Percentiles rank a stretch among this genome's conserved stretches.
Evolutionary conservation across 2,113 vertebrate genomes (phyloP).

Genomic region (Chaetura pelagica): DNA sequence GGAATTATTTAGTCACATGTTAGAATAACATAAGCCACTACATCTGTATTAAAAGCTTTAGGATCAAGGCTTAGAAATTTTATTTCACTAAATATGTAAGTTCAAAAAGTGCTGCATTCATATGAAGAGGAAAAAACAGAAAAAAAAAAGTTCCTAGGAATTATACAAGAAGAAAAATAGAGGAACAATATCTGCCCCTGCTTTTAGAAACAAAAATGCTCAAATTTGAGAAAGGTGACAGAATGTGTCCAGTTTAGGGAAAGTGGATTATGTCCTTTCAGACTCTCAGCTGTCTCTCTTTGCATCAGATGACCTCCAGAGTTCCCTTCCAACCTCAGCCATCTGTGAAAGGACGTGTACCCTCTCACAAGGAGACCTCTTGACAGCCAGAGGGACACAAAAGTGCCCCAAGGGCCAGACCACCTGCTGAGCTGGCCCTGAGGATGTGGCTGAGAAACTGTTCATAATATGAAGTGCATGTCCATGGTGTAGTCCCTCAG

Average conservation of each 20-base stretch:
- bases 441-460: not conserved
- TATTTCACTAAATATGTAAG: not conserved
- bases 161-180: not conserved
- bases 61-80: not conserved
- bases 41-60: not conserved
- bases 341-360: fast-evolving
- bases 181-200: not conserved
- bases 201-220: not conserved
- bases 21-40: not conserved
- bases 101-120: not conserved
- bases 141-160: not conserved
- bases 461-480: not conserved
- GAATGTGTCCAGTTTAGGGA: not conserved
- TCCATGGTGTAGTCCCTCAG: not conserved
- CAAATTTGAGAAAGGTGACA: not conserved
- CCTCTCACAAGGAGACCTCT: not conserved
- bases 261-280: not conserved
- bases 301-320: not conserved
- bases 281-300: not conserved
- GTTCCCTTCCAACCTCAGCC: not conserved
- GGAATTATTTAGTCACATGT: not conserved
- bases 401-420: not conserved
- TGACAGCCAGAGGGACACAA: not conserved
- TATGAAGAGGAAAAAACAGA: not conserved
- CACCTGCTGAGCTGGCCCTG: not conserved